These are phyloP conservation scores for Drosophila dunni DNA, from an alignment of 1,140 invertebrate species.

Conservation along the genomic window DNA sequence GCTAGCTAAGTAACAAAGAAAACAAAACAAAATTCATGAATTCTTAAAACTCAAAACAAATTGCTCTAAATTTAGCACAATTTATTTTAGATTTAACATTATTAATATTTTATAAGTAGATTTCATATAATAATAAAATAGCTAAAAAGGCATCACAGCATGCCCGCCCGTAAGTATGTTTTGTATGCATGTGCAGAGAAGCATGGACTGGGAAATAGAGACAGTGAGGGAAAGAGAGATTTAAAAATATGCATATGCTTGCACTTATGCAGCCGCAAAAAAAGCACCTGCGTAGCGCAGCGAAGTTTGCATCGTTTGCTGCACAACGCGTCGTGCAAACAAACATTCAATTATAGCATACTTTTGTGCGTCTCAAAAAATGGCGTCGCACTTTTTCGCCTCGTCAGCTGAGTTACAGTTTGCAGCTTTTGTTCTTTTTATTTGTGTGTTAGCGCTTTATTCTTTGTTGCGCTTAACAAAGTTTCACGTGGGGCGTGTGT, in stretches of 20 bases:
- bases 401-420: conserved; percentile 48
- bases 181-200: too few relatives aligned
- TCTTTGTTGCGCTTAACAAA: neutral
- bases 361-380: conserved; percentile 72
- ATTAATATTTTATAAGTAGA: too few relatives aligned
- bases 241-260: conserved; percentile 27
- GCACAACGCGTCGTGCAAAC: conserved; percentile 51
- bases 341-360: conserved; percentile 81
- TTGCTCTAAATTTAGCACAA: too few relatives aligned
- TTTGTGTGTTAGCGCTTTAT: conserved; percentile 3
- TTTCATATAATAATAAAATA: too few relatives aligned
- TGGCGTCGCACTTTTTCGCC: conserved; percentile 63
- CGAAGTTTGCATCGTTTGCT: conserved; percentile 2
- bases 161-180: too few relatives aligned
- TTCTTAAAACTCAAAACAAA: too few relatives aligned
- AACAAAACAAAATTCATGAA: too few relatives aligned
- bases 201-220: too few relatives aligned
- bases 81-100: too few relatives aligned
- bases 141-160: too few relatives aligned
- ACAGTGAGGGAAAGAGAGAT: too few relatives aligned
- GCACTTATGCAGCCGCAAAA: conserved; percentile 10
- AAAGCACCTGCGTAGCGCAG: conserved; percentile 30
- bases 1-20: too few relatives aligned
- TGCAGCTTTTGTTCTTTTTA: conserved; percentile 16
- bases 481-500: neutral